phyloP scores from a whole-genome alignment of 2,888 invertebrate genomes.

The Hydrotaea diabolus region DNA sequence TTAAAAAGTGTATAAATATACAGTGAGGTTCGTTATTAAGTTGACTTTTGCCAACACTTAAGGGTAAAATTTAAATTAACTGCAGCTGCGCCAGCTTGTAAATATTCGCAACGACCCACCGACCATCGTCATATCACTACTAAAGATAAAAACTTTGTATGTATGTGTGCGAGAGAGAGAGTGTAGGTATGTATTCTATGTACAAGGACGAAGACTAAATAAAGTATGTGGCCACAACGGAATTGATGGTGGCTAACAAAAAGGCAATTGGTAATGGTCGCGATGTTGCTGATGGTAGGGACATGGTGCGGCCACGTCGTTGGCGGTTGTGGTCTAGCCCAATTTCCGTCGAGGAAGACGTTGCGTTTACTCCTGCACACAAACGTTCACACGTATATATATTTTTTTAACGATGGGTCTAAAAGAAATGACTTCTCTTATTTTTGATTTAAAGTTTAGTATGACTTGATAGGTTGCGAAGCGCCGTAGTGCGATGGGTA shows the following conservation, averaged over 20 bases:
- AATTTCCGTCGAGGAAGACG: neutral
- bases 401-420: neutral
- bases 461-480: no score
- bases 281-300: conserved; percentile 27
- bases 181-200: neutral
- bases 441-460: no score
- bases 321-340: conserved; percentile 11
- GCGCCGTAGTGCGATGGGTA: no score
- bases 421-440: neutral
- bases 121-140: conserved; percentile 16
- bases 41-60: conserved; percentile 58
- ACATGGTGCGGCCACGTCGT: neutral
- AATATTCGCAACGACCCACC: neutral
- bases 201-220: neutral
- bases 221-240: conserved; percentile 37
- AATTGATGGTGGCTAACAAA: conserved; percentile 9
- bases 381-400: conserved; percentile 27
- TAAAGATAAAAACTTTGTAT: conserved; percentile 12
- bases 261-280: conserved; percentile 5
- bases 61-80: conserved; percentile 59
- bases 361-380: conserved; percentile 26
- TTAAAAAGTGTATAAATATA: neutral
- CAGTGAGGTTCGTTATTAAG: conserved; percentile 36
- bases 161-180: neutral
- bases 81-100: conserved; percentile 38